These are phyloP conservation scores for Meiosimyza platycephala DNA, from an alignment of 2,888 invertebrate species.

Conservation along the genomic window DNA sequence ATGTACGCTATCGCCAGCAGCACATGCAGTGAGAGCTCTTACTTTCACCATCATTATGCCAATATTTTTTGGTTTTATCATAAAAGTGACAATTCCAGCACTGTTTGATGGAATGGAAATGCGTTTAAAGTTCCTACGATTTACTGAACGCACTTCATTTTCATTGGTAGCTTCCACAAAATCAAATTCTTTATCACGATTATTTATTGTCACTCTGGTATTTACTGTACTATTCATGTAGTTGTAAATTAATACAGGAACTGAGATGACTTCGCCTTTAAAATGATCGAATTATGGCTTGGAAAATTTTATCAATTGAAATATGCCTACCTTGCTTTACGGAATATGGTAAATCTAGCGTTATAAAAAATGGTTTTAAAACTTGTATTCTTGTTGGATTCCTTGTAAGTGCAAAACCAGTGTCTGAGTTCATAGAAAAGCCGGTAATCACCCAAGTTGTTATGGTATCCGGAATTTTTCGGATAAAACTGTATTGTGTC, in stretches of 20 bases:
- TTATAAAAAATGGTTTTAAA: slow-evolving; percentile 86
- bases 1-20: slow-evolving; percentile 85
- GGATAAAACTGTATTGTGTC: slow-evolving; percentile 54
- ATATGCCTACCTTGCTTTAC: slow-evolving; percentile 77
- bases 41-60: slow-evolving; percentile 81
- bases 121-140: slow-evolving; percentile 58
- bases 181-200: slow-evolving; percentile 81
- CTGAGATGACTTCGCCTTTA: slow-evolving; percentile 87
- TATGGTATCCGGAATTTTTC: slow-evolving; percentile 82
- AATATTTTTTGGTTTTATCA: slow-evolving; percentile 80
- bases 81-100: slow-evolving; percentile 84
- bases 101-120: slow-evolving; percentile 77
- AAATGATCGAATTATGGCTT: background rate
- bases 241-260: slow-evolving; percentile 90
- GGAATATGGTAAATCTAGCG: slow-evolving; percentile 88
- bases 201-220: slow-evolving; percentile 87
- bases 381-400: slow-evolving; percentile 77
- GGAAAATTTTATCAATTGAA: too few species aligned
- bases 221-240: slow-evolving; percentile 81
- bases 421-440: slow-evolving; percentile 80
- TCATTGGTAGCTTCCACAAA: slow-evolving; percentile 85
- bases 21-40: slow-evolving; percentile 77
- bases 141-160: slow-evolving; percentile 75
- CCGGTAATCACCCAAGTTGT: slow-evolving; percentile 88
- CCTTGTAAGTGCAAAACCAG: slow-evolving; percentile 82